These are phyloP conservation scores for Crypturellus undulatus DNA, from an alignment of 2,113 vertebrate genomes.

Conservation along the genomic window DNA sequence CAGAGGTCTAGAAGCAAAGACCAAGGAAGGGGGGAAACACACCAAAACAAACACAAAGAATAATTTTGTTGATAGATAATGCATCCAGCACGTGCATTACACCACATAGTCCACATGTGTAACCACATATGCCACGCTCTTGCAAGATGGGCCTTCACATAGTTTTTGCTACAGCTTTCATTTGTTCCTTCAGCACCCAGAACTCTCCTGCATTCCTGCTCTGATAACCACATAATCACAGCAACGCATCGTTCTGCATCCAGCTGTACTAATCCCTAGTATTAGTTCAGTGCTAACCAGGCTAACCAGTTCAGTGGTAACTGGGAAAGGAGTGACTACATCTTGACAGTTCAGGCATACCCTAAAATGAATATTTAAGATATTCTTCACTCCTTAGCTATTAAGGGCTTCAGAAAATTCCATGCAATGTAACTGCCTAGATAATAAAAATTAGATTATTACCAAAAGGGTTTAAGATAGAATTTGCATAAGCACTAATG, in stretches of 20 bases:
- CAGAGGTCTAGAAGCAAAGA: neutral
- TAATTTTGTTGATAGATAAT: neutral
- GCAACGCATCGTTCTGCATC: neutral
- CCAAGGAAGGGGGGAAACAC: neutral
- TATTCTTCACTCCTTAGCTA: neutral
- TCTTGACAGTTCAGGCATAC: neutral
- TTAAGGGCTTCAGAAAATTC: neutral
- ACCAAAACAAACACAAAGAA: too few relatives aligned
- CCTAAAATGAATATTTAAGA: neutral
- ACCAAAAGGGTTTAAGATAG: conserved; percentile 8
- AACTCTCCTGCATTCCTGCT: neutral
- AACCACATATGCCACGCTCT: neutral
- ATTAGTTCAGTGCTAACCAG: neutral
- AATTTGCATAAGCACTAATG: conserved; percentile 31
- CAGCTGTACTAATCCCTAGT: neutral
- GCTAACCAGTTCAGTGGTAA: neutral
- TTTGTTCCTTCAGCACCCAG: neutral
- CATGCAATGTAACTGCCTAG: neutral
- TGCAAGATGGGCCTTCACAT: neutral
- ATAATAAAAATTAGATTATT: conserved; percentile 18
- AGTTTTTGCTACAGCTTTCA: neutral
- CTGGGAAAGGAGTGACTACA: neutral
- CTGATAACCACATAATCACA: neutral
- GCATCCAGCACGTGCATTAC: neutral
- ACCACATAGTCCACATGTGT: neutral